Conservation (phyloP, 2,888 invertebrate genomes). For the Polydrusus cervinus region DNA sequence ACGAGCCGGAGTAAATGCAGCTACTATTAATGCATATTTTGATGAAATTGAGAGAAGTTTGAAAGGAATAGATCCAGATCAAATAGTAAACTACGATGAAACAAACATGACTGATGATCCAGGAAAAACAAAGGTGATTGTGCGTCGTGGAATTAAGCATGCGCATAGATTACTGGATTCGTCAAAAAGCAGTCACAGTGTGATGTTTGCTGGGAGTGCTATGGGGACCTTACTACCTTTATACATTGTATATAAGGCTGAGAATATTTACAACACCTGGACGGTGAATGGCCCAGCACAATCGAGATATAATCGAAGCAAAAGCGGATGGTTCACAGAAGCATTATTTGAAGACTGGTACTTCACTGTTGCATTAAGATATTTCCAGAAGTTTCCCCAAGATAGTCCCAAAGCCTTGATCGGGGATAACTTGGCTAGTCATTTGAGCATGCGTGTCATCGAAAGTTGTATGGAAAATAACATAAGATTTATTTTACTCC, state of each 20-base stretch:
- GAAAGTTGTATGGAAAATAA: slow-evolving; percentile 14
- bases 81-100: slow-evolving; percentile 25
- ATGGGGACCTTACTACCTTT: slow-evolving; percentile 6
- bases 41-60: too few relatives aligned
- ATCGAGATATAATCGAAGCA: slow-evolving; percentile 13
- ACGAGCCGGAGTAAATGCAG: slow-evolving; percentile 34
- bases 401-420: slow-evolving; percentile 7
- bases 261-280: too few relatives aligned
- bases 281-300: slow-evolving; percentile 9
- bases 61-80: slow-evolving; percentile 14
- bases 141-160: slow-evolving; percentile 16
- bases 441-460: neutral
- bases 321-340: slow-evolving; percentile 21
- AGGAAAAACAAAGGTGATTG: slow-evolving; percentile 19
- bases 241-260: slow-evolving; percentile 26
- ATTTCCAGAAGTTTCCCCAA: slow-evolving; percentile 15
- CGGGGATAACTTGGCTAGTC: slow-evolving; percentile 11
- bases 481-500: slow-evolving; percentile 18
- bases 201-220: slow-evolving; percentile 31
- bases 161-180: slow-evolving; percentile 12
- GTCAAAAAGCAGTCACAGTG: slow-evolving; percentile 1
- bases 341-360: slow-evolving; percentile 11
- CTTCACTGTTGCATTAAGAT: slow-evolving; percentile 3
- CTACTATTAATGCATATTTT: slow-evolving; percentile 15
- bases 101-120: slow-evolving; percentile 33